Conservation (phyloP, 2,113 vertebrate genomes). For the Hemicordylus capensis region DNA sequence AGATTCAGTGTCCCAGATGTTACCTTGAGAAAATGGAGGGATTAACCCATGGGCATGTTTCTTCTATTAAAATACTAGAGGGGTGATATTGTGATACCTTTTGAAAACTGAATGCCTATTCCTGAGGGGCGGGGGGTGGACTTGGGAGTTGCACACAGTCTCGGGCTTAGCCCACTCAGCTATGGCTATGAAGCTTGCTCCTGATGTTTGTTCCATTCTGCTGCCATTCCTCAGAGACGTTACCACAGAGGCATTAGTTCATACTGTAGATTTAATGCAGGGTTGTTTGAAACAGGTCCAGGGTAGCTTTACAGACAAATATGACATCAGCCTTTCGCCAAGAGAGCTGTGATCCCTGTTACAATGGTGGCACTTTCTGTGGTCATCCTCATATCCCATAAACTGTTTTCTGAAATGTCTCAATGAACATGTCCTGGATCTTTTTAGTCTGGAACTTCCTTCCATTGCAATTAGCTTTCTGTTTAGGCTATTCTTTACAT, state of each 20-base stretch:
- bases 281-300: not conserved
- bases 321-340: not conserved
- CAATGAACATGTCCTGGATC: not conserved
- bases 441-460: not conserved
- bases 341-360: not conserved
- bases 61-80: too few species aligned
- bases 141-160: too few species aligned
- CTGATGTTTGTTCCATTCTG: not conserved
- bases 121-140: too few species aligned
- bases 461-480: not conserved
- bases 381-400: not conserved
- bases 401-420: not conserved
- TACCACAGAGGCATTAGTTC: not conserved
- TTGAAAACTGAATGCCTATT: not conserved
- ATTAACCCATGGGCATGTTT: too few species aligned
- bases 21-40: not conserved
- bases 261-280: not conserved
- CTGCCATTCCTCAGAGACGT: not conserved
- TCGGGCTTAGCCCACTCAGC: not conserved
- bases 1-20: not conserved
- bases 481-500: not conserved
- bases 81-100: fast-evolving
- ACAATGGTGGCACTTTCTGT: not conserved
- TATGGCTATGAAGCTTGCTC: not conserved
- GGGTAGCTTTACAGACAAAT: not conserved